Conservation (phyloP, 1,140 invertebrate genomes). For the Aradophagus sp. region DNA sequence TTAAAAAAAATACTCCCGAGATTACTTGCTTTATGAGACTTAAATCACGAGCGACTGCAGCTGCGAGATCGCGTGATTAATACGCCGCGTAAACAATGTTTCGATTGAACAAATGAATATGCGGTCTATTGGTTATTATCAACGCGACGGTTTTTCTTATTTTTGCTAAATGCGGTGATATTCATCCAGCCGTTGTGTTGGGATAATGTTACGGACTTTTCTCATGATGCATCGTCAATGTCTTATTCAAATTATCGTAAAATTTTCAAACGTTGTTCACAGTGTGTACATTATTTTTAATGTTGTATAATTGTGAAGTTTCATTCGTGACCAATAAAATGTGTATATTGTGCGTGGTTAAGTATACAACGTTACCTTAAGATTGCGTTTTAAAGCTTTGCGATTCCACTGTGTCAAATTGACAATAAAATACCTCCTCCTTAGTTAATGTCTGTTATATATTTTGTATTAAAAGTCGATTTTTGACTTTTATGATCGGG, state of each 20-base stretch:
- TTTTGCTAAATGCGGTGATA: no score
- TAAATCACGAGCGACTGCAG: conserved; percentile 48
- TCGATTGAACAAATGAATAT: conserved; percentile 48
- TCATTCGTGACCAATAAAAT: conserved; percentile 43
- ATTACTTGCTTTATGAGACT: conserved; percentile 54
- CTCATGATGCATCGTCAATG: no score
- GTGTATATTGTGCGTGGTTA: conserved; percentile 27
- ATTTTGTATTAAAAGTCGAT: no score
- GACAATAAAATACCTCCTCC: conserved; percentile 24
- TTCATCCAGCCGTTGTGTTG: conserved; percentile 4
- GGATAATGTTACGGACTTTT: no score
- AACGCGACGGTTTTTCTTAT: conserved; percentile 20
- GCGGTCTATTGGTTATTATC: conserved; percentile 32
- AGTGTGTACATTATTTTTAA: conserved; percentile 18
- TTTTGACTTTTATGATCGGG: no score
- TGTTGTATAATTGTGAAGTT: conserved; percentile 19
- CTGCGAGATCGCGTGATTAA: conserved; percentile 32
- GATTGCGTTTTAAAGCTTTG: conserved; percentile 21
- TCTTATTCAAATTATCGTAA: conserved; percentile 40
- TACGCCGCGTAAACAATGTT: conserved; percentile 45
- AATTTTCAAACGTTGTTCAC: conserved; percentile 22
- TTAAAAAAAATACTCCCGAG: conserved; percentile 52
- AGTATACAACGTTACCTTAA: conserved; percentile 12
- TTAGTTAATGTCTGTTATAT: conserved; percentile 9
- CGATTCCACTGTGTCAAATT: conserved; percentile 23